Percentiles rank a stretch among this genome's conserved stretches.
Conservation (phyloP, 2,113 vertebrate genomes). For the Menura novaehollandiae region DNA sequence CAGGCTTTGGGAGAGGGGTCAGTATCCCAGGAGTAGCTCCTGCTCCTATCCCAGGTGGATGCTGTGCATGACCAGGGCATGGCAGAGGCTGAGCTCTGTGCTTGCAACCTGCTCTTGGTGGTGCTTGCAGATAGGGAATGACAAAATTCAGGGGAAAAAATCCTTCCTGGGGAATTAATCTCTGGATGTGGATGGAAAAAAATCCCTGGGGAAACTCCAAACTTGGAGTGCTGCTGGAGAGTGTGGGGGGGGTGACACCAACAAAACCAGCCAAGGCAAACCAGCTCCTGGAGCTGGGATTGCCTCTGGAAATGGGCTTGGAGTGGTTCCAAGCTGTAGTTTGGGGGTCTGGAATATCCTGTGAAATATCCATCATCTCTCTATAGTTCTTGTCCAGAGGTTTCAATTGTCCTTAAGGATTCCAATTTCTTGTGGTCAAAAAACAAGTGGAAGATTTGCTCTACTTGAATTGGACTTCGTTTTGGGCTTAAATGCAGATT, state of each 20-base stretch:
- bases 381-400: background rate
- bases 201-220: background rate
- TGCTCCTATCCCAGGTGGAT: no score
- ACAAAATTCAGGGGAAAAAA: background rate
- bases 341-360: background rate
- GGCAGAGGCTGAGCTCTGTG: background rate
- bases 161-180: background rate
- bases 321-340: background rate
- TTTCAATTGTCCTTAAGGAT: background rate
- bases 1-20: conserved; percentile 75
- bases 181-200: background rate
- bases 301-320: background rate
- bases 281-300: background rate
- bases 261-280: background rate
- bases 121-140: background rate
- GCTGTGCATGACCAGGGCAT: conserved; percentile 2
- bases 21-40: conserved; percentile 59
- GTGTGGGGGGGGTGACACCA: background rate
- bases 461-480: background rate
- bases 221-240: background rate
- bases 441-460: background rate
- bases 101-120: background rate
- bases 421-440: background rate
- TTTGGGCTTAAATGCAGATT: background rate
- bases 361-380: background rate